Evolutionary conservation across 2,888 invertebrate species (phyloP).

Genomic region (Ommatoiulus sabulosus): DNA sequence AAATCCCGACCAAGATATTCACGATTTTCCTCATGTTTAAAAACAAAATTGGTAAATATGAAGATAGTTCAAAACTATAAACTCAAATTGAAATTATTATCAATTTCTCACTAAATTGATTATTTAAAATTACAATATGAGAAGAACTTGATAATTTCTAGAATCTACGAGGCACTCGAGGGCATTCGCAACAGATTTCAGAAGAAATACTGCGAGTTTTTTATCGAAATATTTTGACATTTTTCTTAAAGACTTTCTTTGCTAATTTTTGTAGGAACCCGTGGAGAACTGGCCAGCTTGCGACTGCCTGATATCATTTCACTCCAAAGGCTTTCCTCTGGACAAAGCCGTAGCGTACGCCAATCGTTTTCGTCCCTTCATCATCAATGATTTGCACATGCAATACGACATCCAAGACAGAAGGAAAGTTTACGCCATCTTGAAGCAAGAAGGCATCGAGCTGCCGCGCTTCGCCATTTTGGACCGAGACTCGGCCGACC

Average conservation of each 20-base stretch:
- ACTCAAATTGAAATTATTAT: too few relatives aligned
- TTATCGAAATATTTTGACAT: background rate
- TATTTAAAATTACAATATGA: too few relatives aligned
- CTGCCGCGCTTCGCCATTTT: slow-evolving; percentile 98
- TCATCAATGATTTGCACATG: slow-evolving; percentile 98
- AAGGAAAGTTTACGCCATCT: slow-evolving; percentile 92
- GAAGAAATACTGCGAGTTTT: background rate
- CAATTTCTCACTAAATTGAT: too few relatives aligned
- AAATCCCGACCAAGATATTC: too few relatives aligned
- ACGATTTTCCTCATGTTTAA: too few relatives aligned
- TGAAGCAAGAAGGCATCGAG: slow-evolving; percentile 94
- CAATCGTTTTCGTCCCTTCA: slow-evolving; percentile 91
- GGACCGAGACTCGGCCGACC: slow-evolving; percentile 92
- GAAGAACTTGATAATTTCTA: too few relatives aligned
- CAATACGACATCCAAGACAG: slow-evolving; percentile 94
- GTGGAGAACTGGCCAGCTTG: slow-evolving; percentile 98
- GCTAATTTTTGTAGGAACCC: slow-evolving; percentile 76
- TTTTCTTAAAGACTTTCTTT: too few relatives aligned
- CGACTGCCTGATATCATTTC: slow-evolving; percentile 98
- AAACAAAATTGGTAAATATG: too few relatives aligned
- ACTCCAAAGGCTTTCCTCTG: slow-evolving; percentile 97
- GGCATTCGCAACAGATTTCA: background rate
- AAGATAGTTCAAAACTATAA: too few relatives aligned
- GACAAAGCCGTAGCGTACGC: slow-evolving; percentile 98
- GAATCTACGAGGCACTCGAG: background rate